Evolutionary conservation across 1,140 invertebrate species (phyloP).

Genomic region (Sitodiplosis mosellana): DNA sequence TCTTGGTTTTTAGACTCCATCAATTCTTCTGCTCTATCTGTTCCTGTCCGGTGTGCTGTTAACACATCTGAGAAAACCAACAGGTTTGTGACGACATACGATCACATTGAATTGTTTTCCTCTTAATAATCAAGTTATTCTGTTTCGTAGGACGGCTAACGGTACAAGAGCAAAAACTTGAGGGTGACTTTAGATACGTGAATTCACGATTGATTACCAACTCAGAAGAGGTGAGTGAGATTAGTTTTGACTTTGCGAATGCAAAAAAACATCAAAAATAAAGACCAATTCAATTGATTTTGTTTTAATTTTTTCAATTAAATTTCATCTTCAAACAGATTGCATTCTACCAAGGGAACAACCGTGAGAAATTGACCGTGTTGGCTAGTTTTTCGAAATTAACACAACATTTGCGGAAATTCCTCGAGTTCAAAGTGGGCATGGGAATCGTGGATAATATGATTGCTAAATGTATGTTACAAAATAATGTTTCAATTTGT

Average conservation of each 20-base stretch:
- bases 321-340: conserved; percentile 25
- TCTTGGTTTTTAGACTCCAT: conserved; percentile 46
- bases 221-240: conserved; percentile 59
- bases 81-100: conserved; percentile 31
- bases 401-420: conserved; percentile 71
- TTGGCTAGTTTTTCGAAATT: conserved; percentile 78
- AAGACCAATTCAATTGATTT: too few species aligned
- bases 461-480: conserved; percentile 78
- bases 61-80: conserved; percentile 65
- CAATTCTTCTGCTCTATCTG: conserved; percentile 70
- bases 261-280: too few species aligned
- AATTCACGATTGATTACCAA: conserved; percentile 93
- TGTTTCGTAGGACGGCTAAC: conserved; percentile 38
- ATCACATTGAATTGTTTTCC: background rate
- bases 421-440: conserved; percentile 76
- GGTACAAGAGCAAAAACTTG: conserved; percentile 83
- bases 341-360: conserved; percentile 90
- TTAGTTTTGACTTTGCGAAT: background rate
- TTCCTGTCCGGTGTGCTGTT: conserved; percentile 63
- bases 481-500: background rate
- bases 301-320: too few species aligned
- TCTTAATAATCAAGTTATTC: background rate
- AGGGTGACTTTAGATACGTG: conserved; percentile 94
- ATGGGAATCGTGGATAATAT: conserved; percentile 95
- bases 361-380: conserved; percentile 72